These are phyloP conservation scores for Epizoanthus scotinus DNA, from an alignment of 92 coral and sea anemone genomes.

Conservation along the genomic window DNA sequence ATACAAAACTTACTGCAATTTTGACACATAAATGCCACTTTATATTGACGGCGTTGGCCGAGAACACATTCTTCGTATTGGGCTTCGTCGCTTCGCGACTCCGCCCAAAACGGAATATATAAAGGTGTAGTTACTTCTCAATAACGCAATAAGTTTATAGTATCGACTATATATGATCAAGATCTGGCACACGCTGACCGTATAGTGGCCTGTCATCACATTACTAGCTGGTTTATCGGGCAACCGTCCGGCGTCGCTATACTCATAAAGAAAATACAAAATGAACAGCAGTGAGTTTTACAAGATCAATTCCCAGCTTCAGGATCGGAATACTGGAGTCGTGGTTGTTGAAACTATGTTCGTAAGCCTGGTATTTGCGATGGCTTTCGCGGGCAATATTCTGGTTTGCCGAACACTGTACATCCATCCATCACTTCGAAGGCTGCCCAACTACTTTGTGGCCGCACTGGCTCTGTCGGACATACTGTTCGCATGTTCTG, in stretches of 20 bases:
- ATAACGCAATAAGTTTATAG: not conserved
- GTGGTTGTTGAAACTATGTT: conserved; percentile 7
- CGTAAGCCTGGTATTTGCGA: not conserved
- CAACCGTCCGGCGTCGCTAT: not conserved
- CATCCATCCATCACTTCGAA: not conserved
- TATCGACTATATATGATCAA: not conserved
- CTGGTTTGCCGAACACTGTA: conserved; percentile 21
- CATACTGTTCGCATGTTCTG: conserved; percentile 20
- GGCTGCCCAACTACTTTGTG: conserved; percentile 12
- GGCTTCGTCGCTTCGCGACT: too few species aligned
- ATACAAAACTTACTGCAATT: too few species aligned
- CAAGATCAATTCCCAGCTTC: not conserved
- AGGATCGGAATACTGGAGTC: not conserved
- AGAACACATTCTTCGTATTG: too few species aligned
- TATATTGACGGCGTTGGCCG: too few species aligned
- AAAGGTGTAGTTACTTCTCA: not conserved
- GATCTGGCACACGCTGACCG: conserved; percentile 4
- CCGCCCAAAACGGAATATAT: too few species aligned
- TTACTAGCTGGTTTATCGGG: too few species aligned
- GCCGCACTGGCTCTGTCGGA: conserved; percentile 28
- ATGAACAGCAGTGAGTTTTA: conserved; percentile 23
- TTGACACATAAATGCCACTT: too few species aligned
- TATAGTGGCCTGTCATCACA: not conserved
- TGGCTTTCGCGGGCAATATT: conserved; percentile 16
- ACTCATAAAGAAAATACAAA: not conserved